Conservation (phyloP, 1,140 invertebrate species). For the Drosophila parvula region DNA sequence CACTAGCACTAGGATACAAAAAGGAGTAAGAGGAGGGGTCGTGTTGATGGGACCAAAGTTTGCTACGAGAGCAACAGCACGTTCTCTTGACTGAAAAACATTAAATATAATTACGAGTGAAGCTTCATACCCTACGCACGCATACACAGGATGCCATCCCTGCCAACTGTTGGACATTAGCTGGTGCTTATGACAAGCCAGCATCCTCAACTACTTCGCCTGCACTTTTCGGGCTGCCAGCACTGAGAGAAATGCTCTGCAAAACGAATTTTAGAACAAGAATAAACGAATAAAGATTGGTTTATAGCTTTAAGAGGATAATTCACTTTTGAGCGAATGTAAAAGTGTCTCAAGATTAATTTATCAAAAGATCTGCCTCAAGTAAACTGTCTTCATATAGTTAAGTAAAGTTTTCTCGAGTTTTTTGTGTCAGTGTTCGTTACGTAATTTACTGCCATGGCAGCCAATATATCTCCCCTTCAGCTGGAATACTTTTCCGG, state of each 20-base stretch:
- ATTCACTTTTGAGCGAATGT: not conserved
- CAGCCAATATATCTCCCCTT: constrained; percentile 7
- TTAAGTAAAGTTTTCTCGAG: not conserved
- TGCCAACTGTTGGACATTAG: constrained; percentile 28
- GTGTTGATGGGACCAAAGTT: constrained; percentile 13
- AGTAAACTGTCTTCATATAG: not conserved
- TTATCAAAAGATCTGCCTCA: too few species aligned
- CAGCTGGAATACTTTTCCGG: not conserved
- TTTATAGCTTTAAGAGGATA: not conserved
- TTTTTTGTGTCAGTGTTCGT: not conserved
- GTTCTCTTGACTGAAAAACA: constrained; percentile 42
- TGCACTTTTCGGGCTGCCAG: not conserved
- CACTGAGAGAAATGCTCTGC: constrained; percentile 8
- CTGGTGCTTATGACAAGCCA: constrained; percentile 39
- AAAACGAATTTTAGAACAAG: not conserved
- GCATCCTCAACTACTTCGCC: constrained; percentile 9
- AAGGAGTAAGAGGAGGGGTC: not conserved
- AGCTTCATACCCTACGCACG: constrained; percentile 25
- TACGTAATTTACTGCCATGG: constrained; percentile 17
- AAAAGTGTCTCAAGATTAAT: not conserved
- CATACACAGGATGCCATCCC: constrained; percentile 11
- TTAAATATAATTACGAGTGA: constrained; percentile 66
- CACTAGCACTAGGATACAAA: constrained; percentile 3
- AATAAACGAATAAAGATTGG: not conserved
- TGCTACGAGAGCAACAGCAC: constrained; percentile 22